A percentile compares a stretch with the other conserved stretches of the same genome.
Evolutionary conservation across 1,140 invertebrate species (phyloP).

Genomic region (Batillaria attramentaria): DNA sequence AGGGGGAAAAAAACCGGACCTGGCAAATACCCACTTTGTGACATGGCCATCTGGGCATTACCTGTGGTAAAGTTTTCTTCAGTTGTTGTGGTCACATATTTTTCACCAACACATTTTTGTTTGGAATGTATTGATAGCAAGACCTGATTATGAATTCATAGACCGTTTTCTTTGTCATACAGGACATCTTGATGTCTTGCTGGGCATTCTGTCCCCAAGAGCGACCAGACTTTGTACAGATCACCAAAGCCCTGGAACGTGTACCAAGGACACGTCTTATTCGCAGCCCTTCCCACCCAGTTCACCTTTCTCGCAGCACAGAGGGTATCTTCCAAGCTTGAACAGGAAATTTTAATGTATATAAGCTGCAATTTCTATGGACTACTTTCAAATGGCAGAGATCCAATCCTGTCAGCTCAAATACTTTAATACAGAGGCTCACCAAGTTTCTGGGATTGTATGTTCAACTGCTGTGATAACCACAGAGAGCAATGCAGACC

Average conservation of each 20-base stretch:
- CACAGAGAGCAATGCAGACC: too few species aligned
- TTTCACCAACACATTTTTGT: neutral
- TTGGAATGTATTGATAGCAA: neutral
- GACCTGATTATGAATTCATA: constrained; percentile 12
- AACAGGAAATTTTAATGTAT: neutral
- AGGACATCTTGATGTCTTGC: constrained; percentile 97
- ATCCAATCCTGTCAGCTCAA: too few species aligned
- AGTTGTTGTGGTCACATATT: too few species aligned
- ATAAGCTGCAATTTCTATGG: too few species aligned
- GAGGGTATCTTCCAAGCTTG: constrained; percentile 30
- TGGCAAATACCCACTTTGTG: too few species aligned
- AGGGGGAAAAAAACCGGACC: too few species aligned
- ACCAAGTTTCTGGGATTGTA: too few species aligned
- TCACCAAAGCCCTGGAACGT: constrained; percentile 89
- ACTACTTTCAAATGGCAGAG: too few species aligned
- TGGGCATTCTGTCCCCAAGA: constrained; percentile 90
- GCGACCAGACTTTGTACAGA: constrained; percentile 89
- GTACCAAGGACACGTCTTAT: constrained; percentile 92
- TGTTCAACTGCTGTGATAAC: too few species aligned
- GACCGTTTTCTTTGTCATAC: constrained; percentile 61
- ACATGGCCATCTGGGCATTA: too few species aligned
- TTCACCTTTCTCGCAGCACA: constrained; percentile 30
- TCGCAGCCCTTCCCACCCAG: constrained; percentile 96
- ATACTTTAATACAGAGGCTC: too few species aligned
- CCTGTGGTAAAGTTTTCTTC: too few species aligned